Conservation (phyloP, 2,888 invertebrate genomes). For the Drosophila vallismaia region DNA sequence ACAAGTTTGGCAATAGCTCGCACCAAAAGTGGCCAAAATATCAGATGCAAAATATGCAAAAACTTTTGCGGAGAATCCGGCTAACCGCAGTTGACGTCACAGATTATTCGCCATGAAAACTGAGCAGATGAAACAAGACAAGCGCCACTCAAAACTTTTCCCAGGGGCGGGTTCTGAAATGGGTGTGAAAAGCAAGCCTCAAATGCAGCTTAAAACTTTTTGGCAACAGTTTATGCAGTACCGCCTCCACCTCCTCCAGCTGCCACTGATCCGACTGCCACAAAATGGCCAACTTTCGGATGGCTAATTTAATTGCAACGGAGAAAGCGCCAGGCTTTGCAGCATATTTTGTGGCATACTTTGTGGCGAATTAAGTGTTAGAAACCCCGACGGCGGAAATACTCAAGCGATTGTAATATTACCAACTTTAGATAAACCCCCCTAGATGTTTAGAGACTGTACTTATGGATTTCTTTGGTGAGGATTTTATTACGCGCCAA, state of each 20-base stretch:
- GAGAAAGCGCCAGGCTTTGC: constrained; percentile 6
- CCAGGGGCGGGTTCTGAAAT: constrained; percentile 43
- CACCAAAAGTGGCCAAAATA: constrained; percentile 39
- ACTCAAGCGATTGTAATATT: constrained; percentile 23
- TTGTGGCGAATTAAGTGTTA: constrained; percentile 70
- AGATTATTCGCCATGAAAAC: constrained; percentile 4
- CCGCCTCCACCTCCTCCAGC: constrained; percentile 3
- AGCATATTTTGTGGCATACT: constrained; percentile 71
- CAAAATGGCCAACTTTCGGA: constrained; percentile 34
- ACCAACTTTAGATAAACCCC: background rate
- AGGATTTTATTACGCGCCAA: background rate
- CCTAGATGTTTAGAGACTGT: background rate
- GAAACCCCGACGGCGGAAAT: constrained; percentile 68
- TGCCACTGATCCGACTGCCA: constrained; percentile 1
- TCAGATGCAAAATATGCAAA: constrained; percentile 56
- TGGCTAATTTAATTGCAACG: constrained; percentile 71
- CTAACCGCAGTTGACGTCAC: constrained; percentile 40
- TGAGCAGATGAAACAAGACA: constrained; percentile 49
- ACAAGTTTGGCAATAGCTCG: constrained; percentile 36
- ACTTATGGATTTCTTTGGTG: background rate
- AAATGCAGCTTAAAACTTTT: constrained; percentile 76
- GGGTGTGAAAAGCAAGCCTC: constrained; percentile 67
- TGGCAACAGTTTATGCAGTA: constrained; percentile 65
- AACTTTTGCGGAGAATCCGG: constrained; percentile 55
- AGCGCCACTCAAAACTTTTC: constrained; percentile 52